Evolutionary conservation across 2,113 vertebrate genomes (phyloP).

Genomic region (Atractosteus spatula): DNA sequence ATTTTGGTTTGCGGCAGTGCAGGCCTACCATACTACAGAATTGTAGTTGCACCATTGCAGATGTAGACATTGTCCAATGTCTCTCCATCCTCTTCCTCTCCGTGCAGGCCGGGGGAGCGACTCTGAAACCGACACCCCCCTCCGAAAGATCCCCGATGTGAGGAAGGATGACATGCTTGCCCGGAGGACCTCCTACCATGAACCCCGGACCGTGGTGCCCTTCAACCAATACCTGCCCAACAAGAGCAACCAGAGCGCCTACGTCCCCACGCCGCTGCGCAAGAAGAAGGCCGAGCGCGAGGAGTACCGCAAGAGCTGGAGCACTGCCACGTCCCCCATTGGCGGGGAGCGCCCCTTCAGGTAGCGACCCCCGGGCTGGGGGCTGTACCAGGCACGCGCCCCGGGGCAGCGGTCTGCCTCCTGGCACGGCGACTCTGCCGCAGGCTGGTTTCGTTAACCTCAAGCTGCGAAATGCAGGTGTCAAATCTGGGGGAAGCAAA

Average conservation of each 20-base stretch:
- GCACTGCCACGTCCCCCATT: constrained; percentile 82
- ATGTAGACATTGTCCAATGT: too few species aligned
- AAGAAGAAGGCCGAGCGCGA: constrained; percentile 78
- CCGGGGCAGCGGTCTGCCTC: too few species aligned
- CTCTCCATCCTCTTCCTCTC: not conserved
- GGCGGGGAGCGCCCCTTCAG: constrained; percentile 87
- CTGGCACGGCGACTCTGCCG: too few species aligned
- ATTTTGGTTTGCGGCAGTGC: too few species aligned
- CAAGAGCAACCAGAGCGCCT: constrained; percentile 89
- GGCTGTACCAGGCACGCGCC: too few species aligned
- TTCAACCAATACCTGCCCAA: constrained; percentile 99
- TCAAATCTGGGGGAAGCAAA: too few species aligned
- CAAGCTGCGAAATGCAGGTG: too few species aligned
- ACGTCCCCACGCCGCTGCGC: constrained; percentile 77
- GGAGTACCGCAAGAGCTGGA: constrained; percentile 86
- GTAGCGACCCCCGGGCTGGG: constrained; percentile 56
- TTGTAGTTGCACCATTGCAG: too few species aligned
- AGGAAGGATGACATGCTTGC: constrained; percentile 95
- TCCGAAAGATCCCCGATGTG: constrained; percentile 88
- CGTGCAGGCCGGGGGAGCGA: constrained; percentile 88
- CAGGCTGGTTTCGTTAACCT: too few species aligned
- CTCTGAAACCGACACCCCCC: constrained; percentile 84
- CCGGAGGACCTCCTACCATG: constrained; percentile 81
- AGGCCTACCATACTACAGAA: too few species aligned
- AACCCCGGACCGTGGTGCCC: constrained; percentile 84